Base-by-base conservation (phyloP, 2,888 invertebrate genomes). In the Thyatira batis region DNA sequence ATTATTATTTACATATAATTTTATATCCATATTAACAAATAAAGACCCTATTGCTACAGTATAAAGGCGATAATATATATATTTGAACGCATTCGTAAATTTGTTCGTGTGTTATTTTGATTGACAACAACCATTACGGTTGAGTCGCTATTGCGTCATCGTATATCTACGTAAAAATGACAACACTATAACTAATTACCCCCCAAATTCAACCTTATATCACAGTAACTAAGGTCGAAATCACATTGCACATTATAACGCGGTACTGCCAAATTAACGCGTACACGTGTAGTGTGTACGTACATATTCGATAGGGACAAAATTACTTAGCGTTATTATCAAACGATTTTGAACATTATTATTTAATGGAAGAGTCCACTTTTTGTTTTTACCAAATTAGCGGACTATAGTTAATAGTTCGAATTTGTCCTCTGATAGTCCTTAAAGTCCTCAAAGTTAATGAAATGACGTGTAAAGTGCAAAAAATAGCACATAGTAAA, bases 121-220 rank as follows among this genome's bases (percentile, higher is more conserved):
- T 91, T 92, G 91, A 92, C 91, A 91, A 85, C 87, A 77, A 84
- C 91, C 90, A 90, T 91, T 91, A 91, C 86, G 85, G 84, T 79
- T 80, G 84, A 84, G 83, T 84, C 82, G 84, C 78, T 79, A 85
- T 91, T 91, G 87, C 91, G 91, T 91, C 91, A 91, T 84, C 84
- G 71, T 75, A 78, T 84, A 82, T 83, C 81, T 82, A 83, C 82
- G 81, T 82, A 81, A 78, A 80, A 74, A 78, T 75, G 73, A 72
- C 61, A 63, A 61, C 61, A 55, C 54, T 64, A 63, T 57, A 50
- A 66, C 67, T 6, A 4, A 17, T 17, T 17, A 13, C 9, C 17
- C 0, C 13, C 17, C 27, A 48, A 48, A 28, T 27, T 28, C 17
- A 48, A 28, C 48, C 27, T 27, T 48, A 48, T 48, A 20, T 0